Base-by-base conservation (phyloP, 2,888 invertebrate species). In the Sphinx pinastri region DNA sequence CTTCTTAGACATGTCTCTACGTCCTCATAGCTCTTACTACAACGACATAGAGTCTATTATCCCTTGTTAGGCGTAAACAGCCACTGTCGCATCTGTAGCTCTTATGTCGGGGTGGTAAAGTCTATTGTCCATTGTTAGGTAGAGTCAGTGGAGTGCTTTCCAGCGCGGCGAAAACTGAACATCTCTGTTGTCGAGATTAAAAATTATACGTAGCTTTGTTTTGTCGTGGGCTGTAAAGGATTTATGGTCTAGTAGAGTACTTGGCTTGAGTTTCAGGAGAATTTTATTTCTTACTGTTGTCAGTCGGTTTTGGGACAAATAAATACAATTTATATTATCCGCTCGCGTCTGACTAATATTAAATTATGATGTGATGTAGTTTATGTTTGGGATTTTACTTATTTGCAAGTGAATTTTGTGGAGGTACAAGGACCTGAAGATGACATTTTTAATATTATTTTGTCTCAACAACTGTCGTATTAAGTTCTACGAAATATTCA, bases 141-240 rank as follows among this genome's bases (percentile, higher is more conserved):
- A 73, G 70, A 68, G 70, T 74, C 71, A 78, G 68, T 75, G 79
- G 74, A 83, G 83, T 79, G 79, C 78, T 85, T 82, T 83, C 80
- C 60, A 45, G 63, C 72, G 74, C 77, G 76, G 86, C 89, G 91
- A 92, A 91, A 93, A 93, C 92, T 91, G 92, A 93, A 86, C 92
- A 90, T 88, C 88, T 87, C 90, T 81, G 85, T 84, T 83, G 88
- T 87, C 81, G 88, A 85, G 92, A 92, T 92, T 92, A 92, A 93
- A 93, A 92, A 92, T 91, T 89, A 91, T 87, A 82, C 85, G 81
- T 80, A 73, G 80, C 84, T 88, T 91, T 89, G 89, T 89, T 85
- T 84, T 79, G 63, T 49, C 19, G 63, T 63, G 19, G 63, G 47
- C 63, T 63, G 63, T 63, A 63, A 63, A 63, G 49, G 63, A 63